Base-by-base conservation (phyloP, 2,888 invertebrate genomes). In the Seira ritae region DNA sequence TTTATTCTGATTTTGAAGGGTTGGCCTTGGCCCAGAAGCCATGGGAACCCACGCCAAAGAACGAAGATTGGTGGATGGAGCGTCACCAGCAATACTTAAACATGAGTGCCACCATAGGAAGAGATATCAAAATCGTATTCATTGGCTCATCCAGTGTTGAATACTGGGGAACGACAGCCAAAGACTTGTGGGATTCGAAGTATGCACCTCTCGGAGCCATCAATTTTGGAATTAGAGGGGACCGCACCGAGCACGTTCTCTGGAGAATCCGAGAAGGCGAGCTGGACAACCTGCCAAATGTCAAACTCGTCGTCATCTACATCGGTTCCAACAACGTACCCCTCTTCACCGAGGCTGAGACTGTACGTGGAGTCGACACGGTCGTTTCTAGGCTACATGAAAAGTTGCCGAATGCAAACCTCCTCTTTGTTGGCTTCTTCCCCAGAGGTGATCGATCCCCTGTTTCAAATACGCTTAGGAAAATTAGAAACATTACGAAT, bases 21-120 rank as follows among this genome's bases (percentile, higher is more conserved):
- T n/a, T n/a, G n/a, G 95, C 92, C 94, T 97, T 83, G 94, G 94
- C 90, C 96, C 97, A 10, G 97, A 96, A 93, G 1, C 80, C 81
- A 12, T 87, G 85, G 82, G 80, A 60, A 12, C 50, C 80, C 3
- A 81, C 68, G 22, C 78, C 85, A 0, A 24, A 75, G 42, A 0
- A 10, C 17, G 88, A 87, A 1, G 50, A 70, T 4, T 75, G 84
- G 76, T 88, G 88, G 88, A 0, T 77, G 0, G 71, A 81, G n/a
- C 23, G 75, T 15, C 88, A 88, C 24, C 37, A 78, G 1, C n/a
- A n/a, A 0, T 87, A 76, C 50, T 20, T 85, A 20, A 72, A 75
- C 69, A 82, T 82, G 0, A 68, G 76, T 1, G 83, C 79, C 19
- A 85, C 79, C 10, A 71, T 82, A 0, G 84, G 65, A 8, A 71